Base-by-base conservation (phyloP, 2,113 vertebrate genomes). In the Phylloscopus whistleri region DNA sequence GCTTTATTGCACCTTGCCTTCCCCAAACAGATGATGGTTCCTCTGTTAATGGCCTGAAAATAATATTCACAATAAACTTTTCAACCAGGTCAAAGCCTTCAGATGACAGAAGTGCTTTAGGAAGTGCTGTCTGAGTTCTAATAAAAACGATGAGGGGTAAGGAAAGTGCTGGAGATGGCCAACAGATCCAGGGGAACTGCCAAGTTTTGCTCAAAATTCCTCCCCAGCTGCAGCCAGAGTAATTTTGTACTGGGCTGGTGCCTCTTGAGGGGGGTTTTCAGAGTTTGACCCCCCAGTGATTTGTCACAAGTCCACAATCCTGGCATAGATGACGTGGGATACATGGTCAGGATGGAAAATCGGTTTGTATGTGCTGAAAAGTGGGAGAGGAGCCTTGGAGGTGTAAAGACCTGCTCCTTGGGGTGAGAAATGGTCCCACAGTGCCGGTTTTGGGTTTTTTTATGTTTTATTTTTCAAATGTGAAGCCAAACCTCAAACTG, bases 91-190 rank as follows among this genome's bases (percentile, higher is more conserved):
- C 75, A 73, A 85, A 83, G 70, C 46, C 67, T 95, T 83, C 41
- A 80, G 90, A 62, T 67, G 90, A 94, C 55, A 86, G 88, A 92
- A 92, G 30, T n/a, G 43, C 51, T 88, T 92, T 79, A 83, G 88
- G 70, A 91, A 85, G 75, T 58, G 78, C 18, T 79, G 9, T 33
- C 10, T 30, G 43, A 89, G 51, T 2, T 24, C 14, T 64, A 76
- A 56, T n/a, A 27, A 93, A 59, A 88, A 51, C 10, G 3, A n/a
- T 79, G 52, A 26, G 0, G 6, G 2, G 1, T 22, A 73, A 93
- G 53, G 46, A 73, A 87, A 56, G 0, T 21, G 52, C 20, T 63
- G 60, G 84, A 66, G 35, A 44, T 12, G 26, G 51, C 51, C 37
- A 86, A 24, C 8, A 66, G 35, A 53, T 30, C 51, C 14, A 3